Evolutionary conservation across 2,797 vertebrate species (phyloP).

Genomic region (Gobio occitaniae): DNA sequence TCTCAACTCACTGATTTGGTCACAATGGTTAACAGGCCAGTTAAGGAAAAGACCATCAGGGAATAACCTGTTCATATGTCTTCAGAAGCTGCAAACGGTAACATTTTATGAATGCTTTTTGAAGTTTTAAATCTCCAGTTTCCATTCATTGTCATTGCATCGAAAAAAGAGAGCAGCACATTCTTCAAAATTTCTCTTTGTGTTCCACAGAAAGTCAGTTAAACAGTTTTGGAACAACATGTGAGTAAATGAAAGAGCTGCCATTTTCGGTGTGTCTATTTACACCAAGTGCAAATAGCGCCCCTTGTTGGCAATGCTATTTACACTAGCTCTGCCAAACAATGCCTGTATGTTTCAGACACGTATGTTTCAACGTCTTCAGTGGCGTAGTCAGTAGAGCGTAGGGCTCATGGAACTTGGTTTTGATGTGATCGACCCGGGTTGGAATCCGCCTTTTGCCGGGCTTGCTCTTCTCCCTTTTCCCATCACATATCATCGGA

Average conservation of each 20-base stretch:
- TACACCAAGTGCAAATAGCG: no score
- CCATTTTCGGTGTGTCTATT: no score
- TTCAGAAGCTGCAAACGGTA: not conserved
- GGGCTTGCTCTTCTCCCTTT: no score
- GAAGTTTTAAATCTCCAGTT: not conserved
- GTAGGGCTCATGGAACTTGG: no score
- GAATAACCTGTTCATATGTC: not conserved
- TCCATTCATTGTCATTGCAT: not conserved
- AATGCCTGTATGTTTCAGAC: no score
- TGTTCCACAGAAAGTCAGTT: not conserved
- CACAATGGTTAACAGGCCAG: not conserved
- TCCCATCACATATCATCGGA: no score
- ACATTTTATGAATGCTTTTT: not conserved
- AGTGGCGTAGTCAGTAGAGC: no score
- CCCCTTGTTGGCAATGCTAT: no score
- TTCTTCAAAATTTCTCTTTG: not conserved
- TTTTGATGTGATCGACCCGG: no score
- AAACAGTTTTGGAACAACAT: not conserved
- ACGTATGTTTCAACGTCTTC: no score
- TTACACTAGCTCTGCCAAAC: no score
- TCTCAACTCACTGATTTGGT: not conserved
- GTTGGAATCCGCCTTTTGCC: no score
- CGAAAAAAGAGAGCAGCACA: not conserved
- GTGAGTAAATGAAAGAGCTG: not conserved
- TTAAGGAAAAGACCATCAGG: not conserved